A percentile compares a stretch with the other conserved stretches of the same genome.
Conservation (phyloP, 2,113 vertebrate species). For the Riparia riparia region DNA sequence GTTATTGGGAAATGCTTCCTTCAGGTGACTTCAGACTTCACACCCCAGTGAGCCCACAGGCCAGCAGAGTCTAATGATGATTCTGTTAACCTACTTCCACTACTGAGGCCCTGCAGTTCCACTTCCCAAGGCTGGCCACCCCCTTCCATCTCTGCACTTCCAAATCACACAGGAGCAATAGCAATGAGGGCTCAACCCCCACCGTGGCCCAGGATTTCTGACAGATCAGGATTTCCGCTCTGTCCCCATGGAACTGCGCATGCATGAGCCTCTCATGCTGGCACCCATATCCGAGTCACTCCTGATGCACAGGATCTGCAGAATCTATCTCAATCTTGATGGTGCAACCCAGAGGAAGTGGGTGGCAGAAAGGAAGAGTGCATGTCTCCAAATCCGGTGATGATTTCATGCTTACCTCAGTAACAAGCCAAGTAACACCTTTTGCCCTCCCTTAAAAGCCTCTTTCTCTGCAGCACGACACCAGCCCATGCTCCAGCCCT, state of each 20-base stretch:
- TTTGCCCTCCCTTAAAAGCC: not conserved
- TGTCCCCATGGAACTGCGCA: rapidly evolving
- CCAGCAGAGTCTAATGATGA: not conserved
- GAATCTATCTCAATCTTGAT: not conserved
- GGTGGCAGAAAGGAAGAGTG: not conserved
- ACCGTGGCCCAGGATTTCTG: not conserved
- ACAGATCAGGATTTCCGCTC: not conserved
- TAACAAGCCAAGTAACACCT: not conserved
- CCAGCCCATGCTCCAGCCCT: no score
- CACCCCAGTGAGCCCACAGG: not conserved
- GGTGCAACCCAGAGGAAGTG: not conserved
- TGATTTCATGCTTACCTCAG: rapidly evolving
- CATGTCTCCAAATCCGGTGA: not conserved
- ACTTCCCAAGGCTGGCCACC: not conserved
- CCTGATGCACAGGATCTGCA: not conserved
- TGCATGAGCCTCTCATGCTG: rapidly evolving
- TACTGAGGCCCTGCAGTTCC: not conserved
- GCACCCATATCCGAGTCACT: not conserved
- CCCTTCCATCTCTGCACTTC: not conserved
- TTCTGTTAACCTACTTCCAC: not conserved
- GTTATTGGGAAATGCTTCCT: not conserved
- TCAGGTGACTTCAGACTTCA: conserved; percentile 22
- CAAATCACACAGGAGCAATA: not conserved
- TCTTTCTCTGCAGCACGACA: not conserved
- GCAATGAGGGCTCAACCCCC: not conserved